Base-by-base conservation (phyloP, 2,888 invertebrate species). In the Ophioninae sp. region DNA sequence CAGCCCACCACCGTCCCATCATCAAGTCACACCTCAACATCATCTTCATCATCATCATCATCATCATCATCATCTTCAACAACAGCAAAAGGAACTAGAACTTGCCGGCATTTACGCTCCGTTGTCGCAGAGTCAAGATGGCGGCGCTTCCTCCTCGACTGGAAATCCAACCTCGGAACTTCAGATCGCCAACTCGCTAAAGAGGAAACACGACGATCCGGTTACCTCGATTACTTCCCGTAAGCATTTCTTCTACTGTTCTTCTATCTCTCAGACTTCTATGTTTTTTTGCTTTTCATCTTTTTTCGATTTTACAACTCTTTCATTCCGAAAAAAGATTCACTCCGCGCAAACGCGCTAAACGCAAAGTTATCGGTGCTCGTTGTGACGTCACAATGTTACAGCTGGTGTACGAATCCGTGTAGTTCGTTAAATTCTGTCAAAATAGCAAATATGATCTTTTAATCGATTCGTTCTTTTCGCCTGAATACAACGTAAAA, bases 1-100 rank as follows among this genome's bases (percentile, higher is more conserved):
- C 82, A 93, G 94, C 79, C 93, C 93, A 9, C 93, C 94, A 22
- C 90, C 93, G n/a, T 93, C 93, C 44, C 90, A 90, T 73, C 91
- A 90, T 67, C 85, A 94, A 91, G 71, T 86, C 17, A 72, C 87
- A 82, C 88, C 91, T 87, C 89, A 90, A 81, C 88, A 90, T 84
- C 87, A 89, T 81, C 86, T 93, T 63, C 90, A 90, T 71, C 91
- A 90, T 71, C 86, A 93, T 61, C 88, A 93, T 82, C 91, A 93
- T 84, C 93, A 94, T 73, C 93, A 93, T 39, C 73, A 73, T 44
- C 73, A 73, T n/a, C 94, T 94, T 84, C 94, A 92, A 86, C 92
- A 93, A 80, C 93, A 93, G 73, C 92, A 92, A 6, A 93, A 92
- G 83, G 93, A 92, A 51, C 86, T 92, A 13, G 93, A 93, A 77